These are phyloP conservation scores for Rhagium mordax DNA, from an alignment of 2,888 invertebrate genomes.

Conservation along the genomic window DNA sequence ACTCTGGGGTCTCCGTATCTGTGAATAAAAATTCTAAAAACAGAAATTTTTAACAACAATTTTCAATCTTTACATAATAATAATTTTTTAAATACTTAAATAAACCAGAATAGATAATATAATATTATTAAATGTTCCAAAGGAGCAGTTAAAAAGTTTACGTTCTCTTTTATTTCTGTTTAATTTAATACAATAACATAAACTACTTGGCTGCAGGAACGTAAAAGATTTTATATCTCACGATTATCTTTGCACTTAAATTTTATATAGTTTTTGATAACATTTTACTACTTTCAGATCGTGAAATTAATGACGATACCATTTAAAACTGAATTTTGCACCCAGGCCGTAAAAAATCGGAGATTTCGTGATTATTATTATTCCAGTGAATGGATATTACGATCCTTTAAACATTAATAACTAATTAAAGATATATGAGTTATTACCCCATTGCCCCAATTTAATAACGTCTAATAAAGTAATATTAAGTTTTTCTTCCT, in stretches of 20 bases:
- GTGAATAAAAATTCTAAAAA: too few relatives aligned
- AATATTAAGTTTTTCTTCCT: neutral
- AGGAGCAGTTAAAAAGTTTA: slow-evolving; percentile 15
- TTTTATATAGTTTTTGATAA: slow-evolving; percentile 25
- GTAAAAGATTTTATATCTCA: slow-evolving; percentile 17
- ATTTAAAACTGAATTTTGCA: neutral
- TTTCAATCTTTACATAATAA: too few relatives aligned
- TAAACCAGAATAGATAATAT: neutral
- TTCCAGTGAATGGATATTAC: neutral
- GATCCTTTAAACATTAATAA: neutral
- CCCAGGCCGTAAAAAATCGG: neutral
- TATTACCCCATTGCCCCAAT: neutral
- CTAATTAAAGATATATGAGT: neutral
- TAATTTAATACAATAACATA: slow-evolving; percentile 28
- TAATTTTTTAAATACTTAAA: neutral
- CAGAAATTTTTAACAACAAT: too few relatives aligned
- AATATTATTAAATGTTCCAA: neutral
- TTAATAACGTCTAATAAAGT: neutral
- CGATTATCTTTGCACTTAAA: slow-evolving; percentile 20
- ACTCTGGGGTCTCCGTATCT: too few relatives aligned
- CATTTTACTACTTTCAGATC: slow-evolving; percentile 18
- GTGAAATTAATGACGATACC: slow-evolving; percentile 14
- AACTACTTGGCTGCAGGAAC: slow-evolving; percentile 15
- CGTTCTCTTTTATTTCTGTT: slow-evolving; percentile 18
- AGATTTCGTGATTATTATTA: neutral